Conservation (phyloP, 2,113 vertebrate genomes). For the Gasterosteus nipponicus region DNA sequence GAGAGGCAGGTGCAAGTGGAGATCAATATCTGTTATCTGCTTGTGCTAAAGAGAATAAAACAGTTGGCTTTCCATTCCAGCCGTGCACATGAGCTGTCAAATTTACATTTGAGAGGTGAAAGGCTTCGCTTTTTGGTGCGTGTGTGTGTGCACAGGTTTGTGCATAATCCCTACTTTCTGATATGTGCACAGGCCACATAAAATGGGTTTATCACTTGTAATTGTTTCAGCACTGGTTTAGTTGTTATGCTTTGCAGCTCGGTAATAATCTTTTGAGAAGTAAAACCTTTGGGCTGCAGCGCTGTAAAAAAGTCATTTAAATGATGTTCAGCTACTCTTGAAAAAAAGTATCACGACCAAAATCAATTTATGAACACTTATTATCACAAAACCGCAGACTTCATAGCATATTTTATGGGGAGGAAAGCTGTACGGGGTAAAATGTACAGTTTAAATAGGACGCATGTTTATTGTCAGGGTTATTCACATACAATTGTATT, state of each 20-base stretch:
- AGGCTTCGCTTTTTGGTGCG: not conserved
- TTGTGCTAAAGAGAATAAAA: not conserved
- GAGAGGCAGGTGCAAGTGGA: conserved; percentile 6
- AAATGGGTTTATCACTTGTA: not conserved
- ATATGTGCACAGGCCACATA: not conserved
- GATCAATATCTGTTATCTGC: conserved; percentile 21
- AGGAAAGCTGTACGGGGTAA: not conserved
- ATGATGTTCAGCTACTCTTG: not conserved
- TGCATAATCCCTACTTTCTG: not conserved
- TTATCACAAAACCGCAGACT: not conserved
- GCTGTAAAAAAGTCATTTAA: not conserved
- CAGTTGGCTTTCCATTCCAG: not conserved
- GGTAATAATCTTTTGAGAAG: not conserved
- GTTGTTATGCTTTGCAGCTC: not conserved
- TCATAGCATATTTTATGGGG: not conserved
- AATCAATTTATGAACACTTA: not conserved
- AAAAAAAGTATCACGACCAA: not conserved
- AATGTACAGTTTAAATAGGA: not conserved
- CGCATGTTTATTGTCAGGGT: too few relatives aligned
- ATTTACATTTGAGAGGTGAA: not conserved
- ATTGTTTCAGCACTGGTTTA: not conserved
- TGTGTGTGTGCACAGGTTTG: not conserved
- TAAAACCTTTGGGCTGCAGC: not conserved
- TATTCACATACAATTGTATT: too few relatives aligned
- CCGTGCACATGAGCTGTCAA: not conserved